Evolutionary conservation across 2,113 vertebrate genomes (phyloP).

Genomic region (Platycercus adscitus): DNA sequence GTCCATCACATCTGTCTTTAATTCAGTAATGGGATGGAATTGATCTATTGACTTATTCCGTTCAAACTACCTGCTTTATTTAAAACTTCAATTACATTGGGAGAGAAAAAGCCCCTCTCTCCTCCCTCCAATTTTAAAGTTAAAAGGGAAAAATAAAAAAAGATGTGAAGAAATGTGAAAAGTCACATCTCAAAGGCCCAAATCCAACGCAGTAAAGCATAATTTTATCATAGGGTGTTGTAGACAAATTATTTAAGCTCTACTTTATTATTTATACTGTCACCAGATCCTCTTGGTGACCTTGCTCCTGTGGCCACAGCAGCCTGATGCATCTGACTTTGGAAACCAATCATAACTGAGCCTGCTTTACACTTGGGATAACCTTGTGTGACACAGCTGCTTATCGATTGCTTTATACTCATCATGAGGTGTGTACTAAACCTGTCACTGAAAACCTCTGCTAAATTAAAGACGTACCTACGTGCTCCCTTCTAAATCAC

Average conservation of each 20-base stretch:
- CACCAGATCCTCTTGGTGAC: slow-evolving; percentile 16
- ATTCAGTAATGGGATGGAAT: background rate
- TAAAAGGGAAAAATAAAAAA: background rate
- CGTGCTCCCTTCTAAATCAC: background rate
- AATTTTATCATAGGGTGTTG: background rate
- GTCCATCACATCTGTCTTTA: background rate
- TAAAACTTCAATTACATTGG: background rate
- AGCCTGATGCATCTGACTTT: background rate
- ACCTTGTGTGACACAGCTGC: slow-evolving; percentile 37
- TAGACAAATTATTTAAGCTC: background rate
- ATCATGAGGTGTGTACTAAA: background rate
- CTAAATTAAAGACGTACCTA: background rate
- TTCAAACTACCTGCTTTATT: background rate
- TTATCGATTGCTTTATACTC: background rate
- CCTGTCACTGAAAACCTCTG: background rate
- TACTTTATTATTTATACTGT: slow-evolving; percentile 25
- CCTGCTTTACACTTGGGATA: background rate
- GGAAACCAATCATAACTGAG: background rate
- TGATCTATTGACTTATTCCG: background rate
- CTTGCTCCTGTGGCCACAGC: background rate
- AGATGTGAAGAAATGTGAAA: background rate
- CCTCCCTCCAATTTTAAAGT: background rate
- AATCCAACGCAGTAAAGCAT: background rate
- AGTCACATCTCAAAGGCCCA: background rate
- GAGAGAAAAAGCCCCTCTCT: background rate